Base-by-base conservation (phyloP, 2,888 invertebrate genomes). In the Melanophora roralis region DNA sequence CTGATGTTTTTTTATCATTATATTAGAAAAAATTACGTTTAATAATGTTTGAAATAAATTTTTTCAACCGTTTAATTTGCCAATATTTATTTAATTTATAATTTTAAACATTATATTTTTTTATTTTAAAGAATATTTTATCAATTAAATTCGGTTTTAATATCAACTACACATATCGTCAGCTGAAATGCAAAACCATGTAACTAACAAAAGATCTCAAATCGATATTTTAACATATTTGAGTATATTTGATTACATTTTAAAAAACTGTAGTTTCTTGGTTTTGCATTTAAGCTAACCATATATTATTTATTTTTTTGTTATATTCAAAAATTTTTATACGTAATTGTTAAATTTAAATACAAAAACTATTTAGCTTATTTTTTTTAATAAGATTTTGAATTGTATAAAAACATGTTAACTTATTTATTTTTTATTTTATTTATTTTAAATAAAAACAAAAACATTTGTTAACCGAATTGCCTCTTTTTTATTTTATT, bases 71-170 rank as follows among this genome's bases (percentile, higher is more conserved):
- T 72, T 79, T 81, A 74, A 75, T 79, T 81, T 81, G 83, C 82
- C 83, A 83, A 82, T 82, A 82, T 79, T 79, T 82, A 76, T 77
- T 81, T 68, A 62, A 69, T 71, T 68, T 67, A 55, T 78, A 69
- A 47, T 36, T 67, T 76, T 65, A 59, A 55, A 69, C 45, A 64
- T 64, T 43, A 80, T 67, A 32, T 84, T 81, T 47, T 68, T 47
- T 57, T 16, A 59, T 57, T 51, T 57, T 43, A 38, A 38, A 34
- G 27, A 16, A 55, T 34, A 57, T 72, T 64, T 27, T 67, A 11
- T 60, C 21, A 47, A 53, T 7, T 51, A 21, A 57, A 69, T 75
- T 51, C 34, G 38, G 38, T 67, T 60, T 27, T 60, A 32, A 19
- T 57, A 43, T 14, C n/a, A n/a, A n/a, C n/a, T n/a, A n/a, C n/a